Evolutionary conservation across 2,888 invertebrate genomes (phyloP).

Genomic region (Apoda limacodes): DNA sequence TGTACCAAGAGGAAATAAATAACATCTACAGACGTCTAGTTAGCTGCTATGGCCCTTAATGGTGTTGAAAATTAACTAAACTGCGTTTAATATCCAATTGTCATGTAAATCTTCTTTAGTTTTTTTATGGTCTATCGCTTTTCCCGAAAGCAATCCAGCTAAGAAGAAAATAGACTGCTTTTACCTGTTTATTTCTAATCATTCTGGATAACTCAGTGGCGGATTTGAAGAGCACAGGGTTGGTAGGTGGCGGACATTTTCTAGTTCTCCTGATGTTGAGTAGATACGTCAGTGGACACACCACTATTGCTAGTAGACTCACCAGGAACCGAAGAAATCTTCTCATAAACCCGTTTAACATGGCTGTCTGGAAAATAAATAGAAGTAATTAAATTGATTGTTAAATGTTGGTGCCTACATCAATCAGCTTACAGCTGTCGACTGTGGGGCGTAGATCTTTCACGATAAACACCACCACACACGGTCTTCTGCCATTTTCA

Average conservation of each 20-base stretch:
- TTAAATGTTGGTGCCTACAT: too few relatives aligned
- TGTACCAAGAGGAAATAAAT: too few relatives aligned
- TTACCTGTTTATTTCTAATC: conserved; percentile 79
- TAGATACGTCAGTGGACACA: conserved; percentile 58
- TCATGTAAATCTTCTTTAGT: too few relatives aligned
- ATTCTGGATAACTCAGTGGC: conserved; percentile 76
- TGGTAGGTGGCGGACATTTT: conserved; percentile 74
- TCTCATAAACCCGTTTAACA: conserved; percentile 68
- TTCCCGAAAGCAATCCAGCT: too few relatives aligned
- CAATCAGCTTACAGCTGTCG: too few relatives aligned
- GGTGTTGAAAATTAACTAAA: neutral
- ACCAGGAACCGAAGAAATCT: conserved; percentile 70
- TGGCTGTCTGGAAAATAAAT: conserved; percentile 72
- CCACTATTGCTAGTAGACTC: conserved; percentile 67
- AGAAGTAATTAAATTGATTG: too few relatives aligned
- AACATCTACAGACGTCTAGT: conserved; percentile 1
- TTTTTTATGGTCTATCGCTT: too few relatives aligned
- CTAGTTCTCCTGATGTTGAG: conserved; percentile 65
- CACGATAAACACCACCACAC: too few relatives aligned
- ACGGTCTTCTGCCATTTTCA: too few relatives aligned
- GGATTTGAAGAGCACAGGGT: conserved; percentile 75
- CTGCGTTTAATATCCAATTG: too few relatives aligned
- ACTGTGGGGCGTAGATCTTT: too few relatives aligned
- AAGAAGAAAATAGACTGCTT: conserved; percentile 9
- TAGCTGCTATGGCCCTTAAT: neutral